Base-by-base conservation (phyloP, 2,888 invertebrate species). In the Polymixis lichenea region DNA sequence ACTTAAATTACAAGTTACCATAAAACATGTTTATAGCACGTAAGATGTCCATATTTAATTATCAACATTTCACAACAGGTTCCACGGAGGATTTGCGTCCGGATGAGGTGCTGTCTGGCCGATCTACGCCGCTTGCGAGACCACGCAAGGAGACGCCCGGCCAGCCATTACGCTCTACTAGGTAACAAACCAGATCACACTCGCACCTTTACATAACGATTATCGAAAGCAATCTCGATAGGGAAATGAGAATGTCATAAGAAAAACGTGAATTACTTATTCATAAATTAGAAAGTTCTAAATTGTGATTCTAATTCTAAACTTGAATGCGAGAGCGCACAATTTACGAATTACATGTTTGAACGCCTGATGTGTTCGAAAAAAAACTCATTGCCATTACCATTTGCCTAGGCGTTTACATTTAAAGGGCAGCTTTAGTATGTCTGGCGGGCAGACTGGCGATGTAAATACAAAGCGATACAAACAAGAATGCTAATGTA, bases 81-180 rank as follows among this genome's bases (percentile, higher is more conserved):
- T 96, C 97, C 53, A 94, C 95, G 81, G 97, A 94, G 90, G 97
- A 93, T 88, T 93, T 93, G 76, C 95, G 94, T 74, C 94, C 91
- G 76, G 95, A 96, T 89, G 96, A 95, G 86, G 91, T 97, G 90
- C 85, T 97, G 79, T 97, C 97, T 0, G 98, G 97, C 1, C 94
- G 98, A 83, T 97, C 97, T 58, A 98, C 98, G 17, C 98, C 98
- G 0, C 96, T 98, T 81, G 97, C 97, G 15, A 97, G 97, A 19
- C 98, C 98, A 32, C 97, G 97, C 87, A 98, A 98, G 91, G 98
- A 98, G 90, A 95, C 97, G 5, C 96, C 95, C 65, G 97, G 97
- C 0, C 95, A 96, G 77, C 96, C 96, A n/a, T 89, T 97, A n/a
- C 97, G 98, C 80, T 97, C 97, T 55, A 98, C 97, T 93, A 97